These are phyloP conservation scores for Hyphantria cunea DNA, from an alignment of 1,140 invertebrate species.

Conservation along the genomic window DNA sequence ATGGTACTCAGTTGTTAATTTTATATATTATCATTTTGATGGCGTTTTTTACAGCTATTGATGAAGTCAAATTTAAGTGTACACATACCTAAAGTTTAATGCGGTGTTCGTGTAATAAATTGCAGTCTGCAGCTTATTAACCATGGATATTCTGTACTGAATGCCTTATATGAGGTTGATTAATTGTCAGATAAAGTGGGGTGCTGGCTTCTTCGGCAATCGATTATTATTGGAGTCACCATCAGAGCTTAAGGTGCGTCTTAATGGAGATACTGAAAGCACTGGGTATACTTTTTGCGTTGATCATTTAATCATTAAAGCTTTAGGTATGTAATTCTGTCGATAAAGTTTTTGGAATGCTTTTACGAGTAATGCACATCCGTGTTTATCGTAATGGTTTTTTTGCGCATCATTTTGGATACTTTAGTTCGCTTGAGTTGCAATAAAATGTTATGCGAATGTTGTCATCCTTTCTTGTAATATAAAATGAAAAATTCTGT, in stretches of 20 bases:
- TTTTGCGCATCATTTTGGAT: neutral
- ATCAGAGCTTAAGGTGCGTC: constrained; percentile 31
- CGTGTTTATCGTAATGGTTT: neutral
- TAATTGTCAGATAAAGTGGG: constrained; percentile 52
- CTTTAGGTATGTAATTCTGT: constrained; percentile 3
- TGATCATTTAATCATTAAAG: constrained; percentile 31
- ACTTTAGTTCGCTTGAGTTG: neutral
- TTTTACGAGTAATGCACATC: neutral
- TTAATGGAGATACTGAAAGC: constrained; percentile 41
- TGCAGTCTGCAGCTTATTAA: constrained; percentile 51
- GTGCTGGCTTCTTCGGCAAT: constrained; percentile 44
- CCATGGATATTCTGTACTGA: constrained; percentile 46
- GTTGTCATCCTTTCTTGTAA: too few species aligned
- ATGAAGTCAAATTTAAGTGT: constrained; percentile 2
- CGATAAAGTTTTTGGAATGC: constrained; percentile 15
- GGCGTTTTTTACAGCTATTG: constrained; percentile 21
- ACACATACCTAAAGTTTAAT: constrained; percentile 9
- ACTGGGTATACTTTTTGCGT: constrained; percentile 38
- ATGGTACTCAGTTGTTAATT: constrained; percentile 4
- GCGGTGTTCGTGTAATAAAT: constrained; percentile 35
- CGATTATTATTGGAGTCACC: constrained; percentile 40
- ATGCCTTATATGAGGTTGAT: constrained; percentile 52
- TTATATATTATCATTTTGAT: constrained; percentile 14
- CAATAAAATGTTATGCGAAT: too few species aligned
- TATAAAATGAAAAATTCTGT: too few species aligned